These are phyloP conservation scores for Elysia crispata DNA, from an alignment of 2,888 invertebrate species.

Conservation along the genomic window DNA sequence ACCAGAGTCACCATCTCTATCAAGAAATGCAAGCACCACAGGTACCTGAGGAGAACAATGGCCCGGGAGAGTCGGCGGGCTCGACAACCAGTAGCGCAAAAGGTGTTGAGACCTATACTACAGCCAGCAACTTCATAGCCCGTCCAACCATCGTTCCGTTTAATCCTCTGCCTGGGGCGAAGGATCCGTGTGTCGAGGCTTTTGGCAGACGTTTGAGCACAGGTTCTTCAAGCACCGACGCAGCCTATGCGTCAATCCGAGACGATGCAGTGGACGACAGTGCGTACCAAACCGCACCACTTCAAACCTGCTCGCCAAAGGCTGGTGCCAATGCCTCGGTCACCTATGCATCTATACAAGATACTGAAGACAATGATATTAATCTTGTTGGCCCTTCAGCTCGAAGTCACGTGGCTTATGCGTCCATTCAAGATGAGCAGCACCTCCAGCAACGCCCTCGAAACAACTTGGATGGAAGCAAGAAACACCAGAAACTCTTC, in stretches of 20 bases:
- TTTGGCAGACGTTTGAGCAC: slow-evolving; percentile 33
- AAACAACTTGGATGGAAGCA: background rate
- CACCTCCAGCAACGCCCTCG: background rate
- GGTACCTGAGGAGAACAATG: background rate
- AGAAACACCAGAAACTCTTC: no score
- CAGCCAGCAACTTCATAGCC: slow-evolving; percentile 44
- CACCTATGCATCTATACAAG: slow-evolving; percentile 34
- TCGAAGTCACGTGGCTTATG: background rate
- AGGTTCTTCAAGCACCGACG: background rate
- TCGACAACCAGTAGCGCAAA: background rate
- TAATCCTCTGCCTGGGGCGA: slow-evolving; percentile 35
- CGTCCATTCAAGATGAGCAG: slow-evolving; percentile 23
- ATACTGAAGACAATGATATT: background rate
- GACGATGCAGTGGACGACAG: background rate
- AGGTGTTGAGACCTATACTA: slow-evolving; percentile 35
- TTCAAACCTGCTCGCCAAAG: background rate
- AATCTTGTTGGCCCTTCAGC: background rate
- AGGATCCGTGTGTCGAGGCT: slow-evolving; percentile 39
- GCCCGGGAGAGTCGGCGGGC: background rate
- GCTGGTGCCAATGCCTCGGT: slow-evolving; percentile 5
- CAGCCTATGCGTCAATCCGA: background rate
- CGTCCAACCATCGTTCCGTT: slow-evolving; percentile 35
- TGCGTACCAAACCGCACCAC: background rate
- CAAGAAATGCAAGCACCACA: background rate
- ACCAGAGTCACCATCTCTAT: background rate